Percentiles rank a stretch among this genome's conserved stretches.
phyloP scores from a whole-genome alignment of 2,797 vertebrate species.

The Thripadectes ignobilis region DNA sequence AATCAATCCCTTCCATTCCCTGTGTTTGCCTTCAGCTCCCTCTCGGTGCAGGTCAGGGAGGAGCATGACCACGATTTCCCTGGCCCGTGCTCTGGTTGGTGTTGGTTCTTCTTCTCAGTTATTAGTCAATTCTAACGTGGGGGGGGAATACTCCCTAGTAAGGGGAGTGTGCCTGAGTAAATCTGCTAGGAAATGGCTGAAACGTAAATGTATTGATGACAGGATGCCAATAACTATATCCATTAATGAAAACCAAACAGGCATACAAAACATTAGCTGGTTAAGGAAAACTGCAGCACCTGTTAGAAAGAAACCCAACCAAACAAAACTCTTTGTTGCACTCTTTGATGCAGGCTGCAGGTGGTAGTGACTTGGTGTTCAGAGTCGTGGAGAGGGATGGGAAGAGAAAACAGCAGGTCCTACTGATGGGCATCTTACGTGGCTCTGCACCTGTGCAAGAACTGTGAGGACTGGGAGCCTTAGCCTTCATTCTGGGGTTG shows the following conservation, averaged over 20 bases:
- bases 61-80: background rate
- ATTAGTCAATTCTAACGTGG: background rate
- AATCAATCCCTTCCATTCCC: background rate
- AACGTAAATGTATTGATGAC: background rate
- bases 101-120: background rate
- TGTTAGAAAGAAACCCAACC: background rate
- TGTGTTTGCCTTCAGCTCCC: background rate
- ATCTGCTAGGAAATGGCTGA: background rate
- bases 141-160: background rate
- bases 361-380: background rate
- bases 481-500: background rate
- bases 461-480: background rate
- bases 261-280: background rate
- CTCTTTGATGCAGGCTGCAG: background rate
- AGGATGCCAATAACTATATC: background rate
- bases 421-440: background rate
- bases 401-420: background rate
- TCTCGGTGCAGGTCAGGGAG: background rate
- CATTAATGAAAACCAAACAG: background rate
- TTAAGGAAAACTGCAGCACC: background rate
- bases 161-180: background rate
- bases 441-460: background rate
- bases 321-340: background rate
- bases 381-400: rapidly evolving
- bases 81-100: background rate